Percentiles rank a stretch among this genome's conserved stretches.
Conservation (phyloP, 2,888 invertebrate genomes). For the Cabera pusaria region DNA sequence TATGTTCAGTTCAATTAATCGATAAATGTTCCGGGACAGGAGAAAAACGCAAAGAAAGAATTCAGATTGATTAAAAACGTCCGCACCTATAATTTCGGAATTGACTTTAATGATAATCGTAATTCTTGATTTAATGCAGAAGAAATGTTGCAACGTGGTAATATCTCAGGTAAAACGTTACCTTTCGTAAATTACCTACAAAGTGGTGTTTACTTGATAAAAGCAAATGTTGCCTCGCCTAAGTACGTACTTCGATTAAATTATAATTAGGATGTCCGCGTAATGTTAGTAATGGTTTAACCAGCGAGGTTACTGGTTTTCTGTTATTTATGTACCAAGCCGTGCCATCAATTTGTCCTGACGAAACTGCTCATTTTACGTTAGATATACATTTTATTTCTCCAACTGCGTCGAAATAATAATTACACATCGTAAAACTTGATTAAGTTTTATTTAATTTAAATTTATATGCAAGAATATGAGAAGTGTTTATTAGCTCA, state of each 20-base stretch:
- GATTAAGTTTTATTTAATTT: slow-evolving; percentile 5
- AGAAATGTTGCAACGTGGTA: slow-evolving; percentile 29
- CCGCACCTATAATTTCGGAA: slow-evolving; percentile 52
- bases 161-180: slow-evolving; percentile 19
- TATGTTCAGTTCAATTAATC: slow-evolving; percentile 59
- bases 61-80: slow-evolving; percentile 64
- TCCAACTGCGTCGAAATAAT: background rate
- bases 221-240: slow-evolving; percentile 15
- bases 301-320: slow-evolving; percentile 20
- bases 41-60: slow-evolving; percentile 61
- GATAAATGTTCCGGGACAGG: slow-evolving; percentile 58
- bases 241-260: slow-evolving; percentile 19
- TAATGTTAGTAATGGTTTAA: slow-evolving; percentile 22
- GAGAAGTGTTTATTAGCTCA: too few relatives aligned
- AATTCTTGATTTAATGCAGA: slow-evolving; percentile 32
- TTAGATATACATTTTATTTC: slow-evolving; percentile 3
- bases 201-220: slow-evolving; percentile 20
- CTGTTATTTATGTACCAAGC: slow-evolving; percentile 16
- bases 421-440: slow-evolving; percentile 12
- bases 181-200: slow-evolving; percentile 21
- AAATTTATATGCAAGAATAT: too few relatives aligned
- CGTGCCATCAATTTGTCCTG: slow-evolving; percentile 8
- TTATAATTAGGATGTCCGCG: slow-evolving; percentile 24
- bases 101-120: slow-evolving; percentile 38
- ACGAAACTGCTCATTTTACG: slow-evolving; percentile 4